Conservation (phyloP, 2,113 vertebrate species). For the Pipra filicauda region DNA sequence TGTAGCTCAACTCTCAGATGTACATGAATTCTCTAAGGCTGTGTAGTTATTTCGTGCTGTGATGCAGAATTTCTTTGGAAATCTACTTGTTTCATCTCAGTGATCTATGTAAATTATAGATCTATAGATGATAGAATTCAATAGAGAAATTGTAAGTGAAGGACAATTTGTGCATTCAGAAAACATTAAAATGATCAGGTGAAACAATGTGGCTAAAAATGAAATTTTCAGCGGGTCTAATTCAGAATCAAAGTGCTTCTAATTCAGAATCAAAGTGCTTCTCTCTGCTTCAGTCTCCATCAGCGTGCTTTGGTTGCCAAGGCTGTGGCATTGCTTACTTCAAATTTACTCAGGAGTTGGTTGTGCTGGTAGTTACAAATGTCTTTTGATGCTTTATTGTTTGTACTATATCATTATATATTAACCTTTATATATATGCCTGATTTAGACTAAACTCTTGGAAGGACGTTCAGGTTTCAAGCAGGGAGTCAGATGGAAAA, state of each 20-base stretch:
- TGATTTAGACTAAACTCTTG: background rate
- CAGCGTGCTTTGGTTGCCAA: background rate
- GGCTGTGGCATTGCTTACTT: background rate
- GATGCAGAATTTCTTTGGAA: background rate
- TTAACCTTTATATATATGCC: background rate
- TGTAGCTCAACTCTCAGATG: background rate
- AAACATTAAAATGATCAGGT: background rate
- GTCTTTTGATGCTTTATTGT: background rate
- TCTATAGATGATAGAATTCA: background rate
- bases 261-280: background rate
- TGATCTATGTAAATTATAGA: background rate
- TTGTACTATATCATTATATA: background rate
- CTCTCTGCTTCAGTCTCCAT: background rate
- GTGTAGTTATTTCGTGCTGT: rapidly evolving
- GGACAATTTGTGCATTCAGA: background rate
- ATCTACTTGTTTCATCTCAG: background rate
- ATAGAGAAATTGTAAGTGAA: background rate
- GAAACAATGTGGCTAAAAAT: background rate
- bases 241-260: background rate
- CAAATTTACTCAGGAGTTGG: background rate
- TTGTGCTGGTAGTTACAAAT: background rate
- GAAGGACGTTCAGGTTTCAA: background rate
- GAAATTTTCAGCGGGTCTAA: background rate
- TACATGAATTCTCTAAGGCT: background rate
- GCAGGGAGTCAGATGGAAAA: background rate